Conservation (phyloP, 2,797 vertebrate species). For the Pseudochirops corinnae region DNA sequence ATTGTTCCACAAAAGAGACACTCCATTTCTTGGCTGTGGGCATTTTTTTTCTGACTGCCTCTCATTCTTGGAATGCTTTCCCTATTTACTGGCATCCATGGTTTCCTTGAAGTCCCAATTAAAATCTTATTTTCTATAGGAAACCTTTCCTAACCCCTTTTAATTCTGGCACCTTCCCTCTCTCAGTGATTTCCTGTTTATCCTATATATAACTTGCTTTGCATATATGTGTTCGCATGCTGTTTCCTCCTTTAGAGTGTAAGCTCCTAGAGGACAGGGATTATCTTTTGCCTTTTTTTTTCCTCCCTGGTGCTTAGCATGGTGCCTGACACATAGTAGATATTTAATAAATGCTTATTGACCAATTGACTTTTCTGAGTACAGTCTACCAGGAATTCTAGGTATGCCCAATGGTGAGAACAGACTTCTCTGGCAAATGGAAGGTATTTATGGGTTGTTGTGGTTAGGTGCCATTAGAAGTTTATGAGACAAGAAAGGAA, state of each 20-base stretch:
- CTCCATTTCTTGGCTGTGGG: background rate
- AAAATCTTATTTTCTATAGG: background rate
- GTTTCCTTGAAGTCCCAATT: background rate
- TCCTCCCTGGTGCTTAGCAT: background rate
- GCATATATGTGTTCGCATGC: background rate
- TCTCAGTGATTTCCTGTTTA: background rate
- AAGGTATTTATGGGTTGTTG: background rate
- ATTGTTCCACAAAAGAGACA: background rate
- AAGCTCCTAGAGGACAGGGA: background rate
- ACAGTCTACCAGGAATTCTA: background rate
- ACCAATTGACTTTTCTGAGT: background rate
- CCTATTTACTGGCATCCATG: background rate
- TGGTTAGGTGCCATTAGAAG: conserved; percentile 25
- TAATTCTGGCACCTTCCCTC: background rate
- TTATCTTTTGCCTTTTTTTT: background rate
- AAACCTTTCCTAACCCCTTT: background rate
- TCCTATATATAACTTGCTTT: background rate
- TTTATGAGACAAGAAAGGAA: background rate
- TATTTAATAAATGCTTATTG: background rate
- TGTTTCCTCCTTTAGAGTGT: background rate
- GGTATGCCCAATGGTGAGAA: background rate
- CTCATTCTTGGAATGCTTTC: background rate
- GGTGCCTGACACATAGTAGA: background rate
- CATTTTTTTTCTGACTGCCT: background rate
- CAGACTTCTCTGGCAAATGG: background rate